A percentile compares a stretch with the other conserved stretches of the same genome.
These are phyloP conservation scores for Drosophila sp. DNA, from an alignment of 1,140 invertebrate species.

Conservation along the genomic window DNA sequence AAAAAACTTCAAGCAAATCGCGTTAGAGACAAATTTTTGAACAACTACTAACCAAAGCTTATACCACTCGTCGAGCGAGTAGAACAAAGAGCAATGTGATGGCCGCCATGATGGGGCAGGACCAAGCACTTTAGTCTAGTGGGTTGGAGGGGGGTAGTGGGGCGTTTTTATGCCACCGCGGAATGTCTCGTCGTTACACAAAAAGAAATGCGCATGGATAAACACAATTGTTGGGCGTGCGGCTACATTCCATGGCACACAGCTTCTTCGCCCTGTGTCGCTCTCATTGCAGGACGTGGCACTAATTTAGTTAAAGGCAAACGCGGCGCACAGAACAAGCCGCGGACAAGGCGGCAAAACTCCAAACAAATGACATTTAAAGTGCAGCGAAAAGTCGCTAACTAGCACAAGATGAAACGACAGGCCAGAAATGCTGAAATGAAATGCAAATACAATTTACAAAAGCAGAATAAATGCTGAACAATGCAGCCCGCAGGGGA, in stretches of 20 bases:
- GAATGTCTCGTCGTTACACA: constrained; percentile 59
- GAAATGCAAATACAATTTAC: constrained; percentile 80
- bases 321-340: constrained; percentile 17
- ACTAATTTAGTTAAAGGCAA: constrained; percentile 78
- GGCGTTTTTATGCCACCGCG: constrained; percentile 1
- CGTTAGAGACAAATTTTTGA: constrained; percentile 69
- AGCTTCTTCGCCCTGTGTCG: background rate
- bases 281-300: constrained; percentile 14
- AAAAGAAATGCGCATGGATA: constrained; percentile 73
- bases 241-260: constrained; percentile 8
- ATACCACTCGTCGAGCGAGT: constrained; percentile 69
- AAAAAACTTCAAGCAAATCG: constrained; percentile 61
- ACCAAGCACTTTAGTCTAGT: background rate
- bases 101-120: constrained; percentile 34
- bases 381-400: constrained; percentile 80
- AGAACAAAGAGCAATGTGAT: constrained; percentile 62
- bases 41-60: background rate
- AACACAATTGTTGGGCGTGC: constrained; percentile 57
- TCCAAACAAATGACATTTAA: constrained; percentile 77
- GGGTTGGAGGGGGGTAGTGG: background rate
- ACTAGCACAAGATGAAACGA: constrained; percentile 54
- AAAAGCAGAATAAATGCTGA: constrained; percentile 70
- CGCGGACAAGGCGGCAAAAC: constrained; percentile 43
- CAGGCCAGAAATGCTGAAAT: constrained; percentile 47
- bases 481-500: constrained; percentile 52